These are phyloP conservation scores for Bombylius discolor DNA, from an alignment of 2,888 invertebrate genomes.

Conservation along the genomic window DNA sequence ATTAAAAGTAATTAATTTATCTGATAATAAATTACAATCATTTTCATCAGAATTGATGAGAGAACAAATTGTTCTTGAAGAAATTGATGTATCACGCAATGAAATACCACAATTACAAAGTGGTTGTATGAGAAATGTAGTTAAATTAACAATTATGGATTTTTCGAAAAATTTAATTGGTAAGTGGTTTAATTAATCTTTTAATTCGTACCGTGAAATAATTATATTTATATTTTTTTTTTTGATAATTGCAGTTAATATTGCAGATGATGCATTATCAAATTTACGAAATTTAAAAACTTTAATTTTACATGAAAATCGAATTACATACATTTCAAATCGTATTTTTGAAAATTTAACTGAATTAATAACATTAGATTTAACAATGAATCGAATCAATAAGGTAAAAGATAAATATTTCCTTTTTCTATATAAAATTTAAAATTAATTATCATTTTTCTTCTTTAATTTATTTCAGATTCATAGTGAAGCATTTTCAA, in stretches of 20 bases:
- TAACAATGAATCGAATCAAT: slow-evolving; percentile 31
- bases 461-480: slow-evolving; percentile 21
- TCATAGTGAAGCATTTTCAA: slow-evolving; percentile 36
- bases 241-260: slow-evolving; percentile 19
- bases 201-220: background rate
- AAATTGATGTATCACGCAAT: slow-evolving; percentile 53
- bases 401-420: slow-evolving; percentile 18
- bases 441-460: background rate
- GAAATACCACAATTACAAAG: slow-evolving; percentile 40
- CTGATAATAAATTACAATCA: slow-evolving; percentile 35
- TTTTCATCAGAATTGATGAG: slow-evolving; percentile 41
- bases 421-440: background rate
- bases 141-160: slow-evolving; percentile 42
- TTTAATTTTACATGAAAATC: slow-evolving; percentile 38
- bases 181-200: background rate
- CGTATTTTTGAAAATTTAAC: slow-evolving; percentile 26
- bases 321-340: slow-evolving; percentile 31
- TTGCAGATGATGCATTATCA: slow-evolving; percentile 28
- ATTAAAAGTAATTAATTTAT: slow-evolving; percentile 30
- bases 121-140: slow-evolving; percentile 40
- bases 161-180: slow-evolving; percentile 48
- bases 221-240: slow-evolving; percentile 5
- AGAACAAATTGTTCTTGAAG: slow-evolving; percentile 43
- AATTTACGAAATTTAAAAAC: slow-evolving; percentile 26
- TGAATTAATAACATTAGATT: slow-evolving; percentile 26